Percentiles rank a stretch among this genome's conserved stretches.
Evolutionary conservation across 2,888 invertebrate species (phyloP).

Genomic region (Blastobasis adustella): DNA sequence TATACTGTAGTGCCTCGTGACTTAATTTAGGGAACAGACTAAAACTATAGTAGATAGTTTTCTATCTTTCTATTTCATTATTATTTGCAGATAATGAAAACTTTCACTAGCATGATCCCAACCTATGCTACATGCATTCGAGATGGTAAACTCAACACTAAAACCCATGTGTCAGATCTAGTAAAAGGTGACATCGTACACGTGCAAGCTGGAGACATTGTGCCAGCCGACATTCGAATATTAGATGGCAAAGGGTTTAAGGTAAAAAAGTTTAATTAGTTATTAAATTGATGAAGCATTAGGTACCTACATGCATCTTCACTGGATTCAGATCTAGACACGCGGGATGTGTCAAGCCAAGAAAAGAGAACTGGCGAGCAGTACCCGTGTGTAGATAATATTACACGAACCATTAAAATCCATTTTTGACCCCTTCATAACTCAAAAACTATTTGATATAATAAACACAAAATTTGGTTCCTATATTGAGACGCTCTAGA

Average conservation of each 20-base stretch:
- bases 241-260: conserved; percentile 95
- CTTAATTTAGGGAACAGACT: no score
- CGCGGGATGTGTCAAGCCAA: no score
- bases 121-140: conserved; percentile 91
- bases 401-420: no score
- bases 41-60: neutral
- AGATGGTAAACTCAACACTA: conserved; percentile 86
- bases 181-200: conserved; percentile 93
- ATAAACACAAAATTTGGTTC: no score
- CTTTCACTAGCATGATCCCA: conserved; percentile 97
- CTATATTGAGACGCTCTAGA: no score
- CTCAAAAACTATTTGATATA: no score
- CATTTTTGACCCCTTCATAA: no score
- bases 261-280: conserved; percentile 24
- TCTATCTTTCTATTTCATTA: no score
- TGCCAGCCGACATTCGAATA: conserved; percentile 97
- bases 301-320: neutral
- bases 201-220: conserved; percentile 95
- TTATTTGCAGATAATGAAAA: conserved; percentile 91
- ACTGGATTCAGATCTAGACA: no score
- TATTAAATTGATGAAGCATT: neutral
- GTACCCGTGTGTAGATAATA: no score
- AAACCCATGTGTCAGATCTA: conserved; percentile 89
- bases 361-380: no score
- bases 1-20: no score